phyloP scores from a whole-genome alignment of 2,888 invertebrate species.

The Melinaea menophilus region DNA sequence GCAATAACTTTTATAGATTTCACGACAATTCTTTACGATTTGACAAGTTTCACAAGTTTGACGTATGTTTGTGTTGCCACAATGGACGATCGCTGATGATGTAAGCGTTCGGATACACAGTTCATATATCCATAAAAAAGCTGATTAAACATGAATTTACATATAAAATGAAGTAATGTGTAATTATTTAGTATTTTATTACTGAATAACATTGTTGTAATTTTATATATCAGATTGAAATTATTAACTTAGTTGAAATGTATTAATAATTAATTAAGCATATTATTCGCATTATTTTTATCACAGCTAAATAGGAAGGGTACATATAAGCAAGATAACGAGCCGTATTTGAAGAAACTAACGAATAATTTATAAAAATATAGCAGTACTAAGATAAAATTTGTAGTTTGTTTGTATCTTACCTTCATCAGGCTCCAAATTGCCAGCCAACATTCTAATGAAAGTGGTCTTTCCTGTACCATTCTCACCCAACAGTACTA shows the following conservation, averaged over 20 bases:
- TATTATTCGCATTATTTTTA: too few species aligned
- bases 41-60: slow-evolving; percentile 61
- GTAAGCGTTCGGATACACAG: slow-evolving; percentile 36
- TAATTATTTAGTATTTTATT: too few species aligned
- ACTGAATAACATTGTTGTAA: too few species aligned
- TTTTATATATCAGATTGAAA: neutral
- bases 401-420: slow-evolving; percentile 34
- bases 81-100: slow-evolving; percentile 16
- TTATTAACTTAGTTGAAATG: too few species aligned
- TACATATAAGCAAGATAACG: neutral
- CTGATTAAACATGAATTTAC: slow-evolving; percentile 1
- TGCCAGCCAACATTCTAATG: slow-evolving; percentile 98
- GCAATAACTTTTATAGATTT: slow-evolving; percentile 22
- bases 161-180: too few species aligned
- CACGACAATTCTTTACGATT: slow-evolving; percentile 38
- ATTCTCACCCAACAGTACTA: slow-evolving; percentile 97
- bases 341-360: neutral
- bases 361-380: neutral
- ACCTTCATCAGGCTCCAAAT: slow-evolving; percentile 91
- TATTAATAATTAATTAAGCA: too few species aligned
- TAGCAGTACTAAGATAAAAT: neutral
- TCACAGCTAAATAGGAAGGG: neutral
- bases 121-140: neutral
- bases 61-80: slow-evolving; percentile 47
- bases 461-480: slow-evolving; percentile 99